Conservation (phyloP, 2,888 invertebrate species). For the Cosmopolites sordidus region DNA sequence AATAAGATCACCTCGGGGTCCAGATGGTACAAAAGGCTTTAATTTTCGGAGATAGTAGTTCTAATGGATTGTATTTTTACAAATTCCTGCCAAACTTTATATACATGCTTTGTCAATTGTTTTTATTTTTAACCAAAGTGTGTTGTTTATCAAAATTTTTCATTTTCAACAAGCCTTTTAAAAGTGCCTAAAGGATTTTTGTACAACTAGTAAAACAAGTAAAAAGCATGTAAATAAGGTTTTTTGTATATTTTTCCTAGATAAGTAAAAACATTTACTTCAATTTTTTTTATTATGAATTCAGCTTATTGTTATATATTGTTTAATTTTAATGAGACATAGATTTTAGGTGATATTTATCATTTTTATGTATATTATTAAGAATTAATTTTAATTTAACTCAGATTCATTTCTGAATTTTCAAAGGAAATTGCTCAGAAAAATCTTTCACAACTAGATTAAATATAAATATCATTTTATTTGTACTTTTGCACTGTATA, state of each 20-base stretch:
- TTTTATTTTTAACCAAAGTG: neutral
- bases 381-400: neutral
- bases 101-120: neutral
- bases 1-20: slow-evolving; percentile 71
- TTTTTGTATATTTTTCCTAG: slow-evolving; percentile 15
- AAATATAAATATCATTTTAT: too few species aligned
- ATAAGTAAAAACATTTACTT: slow-evolving; percentile 15
- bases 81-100: neutral
- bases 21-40: slow-evolving; percentile 73
- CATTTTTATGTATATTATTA: neutral
- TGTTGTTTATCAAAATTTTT: neutral
- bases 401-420: neutral
- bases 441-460: neutral
- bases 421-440: neutral
- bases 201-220: neutral
- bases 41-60: slow-evolving; percentile 62
- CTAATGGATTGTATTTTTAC: neutral
- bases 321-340: neutral
- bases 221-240: neutral
- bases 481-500: too few species aligned
- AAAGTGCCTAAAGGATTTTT: neutral
- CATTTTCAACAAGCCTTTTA: neutral
- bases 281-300: slow-evolving; percentile 9
- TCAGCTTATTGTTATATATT: slow-evolving; percentile 8
- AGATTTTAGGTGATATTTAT: slow-evolving; percentile 1